Percentiles rank a stretch among this genome's conserved stretches.
These are phyloP conservation scores for Cacoxenus indagator DNA, from an alignment of 2,888 invertebrate genomes.

Conservation along the genomic window DNA sequence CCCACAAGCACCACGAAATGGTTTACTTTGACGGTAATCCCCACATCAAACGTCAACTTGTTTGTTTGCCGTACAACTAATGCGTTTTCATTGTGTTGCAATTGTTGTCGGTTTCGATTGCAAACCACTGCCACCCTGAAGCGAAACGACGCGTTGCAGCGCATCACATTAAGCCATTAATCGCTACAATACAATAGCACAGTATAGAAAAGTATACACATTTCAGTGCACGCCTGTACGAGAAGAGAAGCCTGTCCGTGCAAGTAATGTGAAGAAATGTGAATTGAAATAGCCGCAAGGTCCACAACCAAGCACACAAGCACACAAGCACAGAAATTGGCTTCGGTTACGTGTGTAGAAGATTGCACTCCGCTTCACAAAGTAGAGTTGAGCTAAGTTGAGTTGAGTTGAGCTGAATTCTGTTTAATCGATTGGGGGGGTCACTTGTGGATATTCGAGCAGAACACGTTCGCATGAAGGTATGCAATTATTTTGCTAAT, in stretches of 20 bases:
- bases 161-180: too few species aligned
- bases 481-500: neutral
- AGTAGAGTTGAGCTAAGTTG: neutral
- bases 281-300: neutral
- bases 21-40: slow-evolving; percentile 44
- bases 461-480: neutral
- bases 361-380: neutral
- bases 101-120: slow-evolving; percentile 18
- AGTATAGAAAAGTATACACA: neutral
- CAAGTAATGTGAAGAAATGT: neutral
- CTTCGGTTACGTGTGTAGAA: neutral
- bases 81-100: neutral
- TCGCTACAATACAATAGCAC: neutral
- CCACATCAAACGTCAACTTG: slow-evolving; percentile 63
- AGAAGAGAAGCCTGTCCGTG: neutral
- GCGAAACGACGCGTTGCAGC: slow-evolving; percentile 38
- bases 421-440: neutral
- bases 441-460: neutral
- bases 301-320: slow-evolving; percentile 2
- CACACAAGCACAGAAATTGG: neutral
- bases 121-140: slow-evolving; percentile 38
- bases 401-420: neutral
- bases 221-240: neutral
- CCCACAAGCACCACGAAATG: neutral
- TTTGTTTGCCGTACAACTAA: slow-evolving; percentile 24